Percentiles rank a stretch among this genome's conserved stretches.
Evolutionary conservation across 1,140 invertebrate species (phyloP).

Genomic region (Ylistrum balloti): DNA sequence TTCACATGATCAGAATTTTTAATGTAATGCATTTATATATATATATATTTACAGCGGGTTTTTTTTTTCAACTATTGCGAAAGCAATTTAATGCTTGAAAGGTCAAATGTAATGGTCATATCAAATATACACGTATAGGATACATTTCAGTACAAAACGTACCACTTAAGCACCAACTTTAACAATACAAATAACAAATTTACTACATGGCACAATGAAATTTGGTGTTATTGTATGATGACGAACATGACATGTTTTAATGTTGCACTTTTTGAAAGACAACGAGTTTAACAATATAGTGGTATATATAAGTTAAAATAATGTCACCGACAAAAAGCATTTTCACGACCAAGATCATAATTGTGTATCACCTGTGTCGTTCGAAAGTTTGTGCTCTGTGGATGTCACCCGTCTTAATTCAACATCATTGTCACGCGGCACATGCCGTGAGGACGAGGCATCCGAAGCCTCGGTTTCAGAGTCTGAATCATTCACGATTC

Average conservation of each 20-base stretch:
- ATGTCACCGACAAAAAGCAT: background rate
- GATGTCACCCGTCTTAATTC: background rate
- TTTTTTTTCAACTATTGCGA: too few relatives aligned
- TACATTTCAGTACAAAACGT: too few relatives aligned
- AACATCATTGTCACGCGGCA: background rate
- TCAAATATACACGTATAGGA: too few relatives aligned
- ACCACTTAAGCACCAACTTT: background rate
- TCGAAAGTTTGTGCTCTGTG: background rate
- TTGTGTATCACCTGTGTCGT: constrained; percentile 47
- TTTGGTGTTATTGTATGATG: background rate
- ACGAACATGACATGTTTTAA: background rate
- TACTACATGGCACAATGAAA: background rate
- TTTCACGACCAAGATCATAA: constrained; percentile 23
- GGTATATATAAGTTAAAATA: background rate
- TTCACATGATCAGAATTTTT: too few relatives aligned
- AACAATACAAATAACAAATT: background rate
- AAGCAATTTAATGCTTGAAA: too few relatives aligned
- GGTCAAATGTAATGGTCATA: too few relatives aligned
- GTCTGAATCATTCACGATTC: constrained; percentile 48
- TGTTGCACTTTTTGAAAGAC: constrained; percentile 34
- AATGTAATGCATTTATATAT: too few relatives aligned
- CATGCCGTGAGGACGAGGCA: background rate
- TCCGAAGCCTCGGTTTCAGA: constrained; percentile 52
- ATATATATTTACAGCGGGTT: too few relatives aligned
- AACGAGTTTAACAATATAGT: background rate